Evolutionary conservation across 1,140 invertebrate species (phyloP).

Genomic region (Zaprionus tsacasi): DNA sequence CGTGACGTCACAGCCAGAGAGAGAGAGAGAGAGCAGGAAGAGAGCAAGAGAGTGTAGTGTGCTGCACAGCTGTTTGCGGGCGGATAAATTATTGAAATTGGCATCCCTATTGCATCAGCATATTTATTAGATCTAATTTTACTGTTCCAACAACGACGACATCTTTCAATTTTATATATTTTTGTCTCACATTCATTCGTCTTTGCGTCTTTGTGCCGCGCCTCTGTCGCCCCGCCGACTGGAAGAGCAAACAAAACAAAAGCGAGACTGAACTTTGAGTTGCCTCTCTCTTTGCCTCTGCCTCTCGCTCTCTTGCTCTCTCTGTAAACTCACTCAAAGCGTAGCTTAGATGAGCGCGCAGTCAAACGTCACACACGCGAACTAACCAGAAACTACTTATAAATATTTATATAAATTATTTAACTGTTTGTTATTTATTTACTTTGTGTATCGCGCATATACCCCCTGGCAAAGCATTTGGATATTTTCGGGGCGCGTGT

Average conservation of each 20-base stretch:
- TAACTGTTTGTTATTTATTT: not conserved
- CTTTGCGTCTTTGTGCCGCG: conserved; percentile 35
- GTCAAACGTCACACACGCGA: too few species aligned
- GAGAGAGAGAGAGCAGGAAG: not conserved
- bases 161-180: conserved; percentile 43
- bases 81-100: conserved; percentile 10
- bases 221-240: not conserved
- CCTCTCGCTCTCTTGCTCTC: not conserved
- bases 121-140: conserved; percentile 25
- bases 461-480: too few species aligned
- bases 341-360: not conserved
- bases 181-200: conserved; percentile 78
- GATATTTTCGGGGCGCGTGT: conserved; percentile 51
- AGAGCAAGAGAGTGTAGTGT: not conserved
- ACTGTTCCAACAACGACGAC: conserved; percentile 23
- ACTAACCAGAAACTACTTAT: not conserved
- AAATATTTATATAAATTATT: not conserved
- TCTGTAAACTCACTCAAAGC: conserved; percentile 1
- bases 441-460: not conserved
- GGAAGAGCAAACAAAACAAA: conserved; percentile 5
- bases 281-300: conserved; percentile 11
- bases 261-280: conserved; percentile 21
- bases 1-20: conserved; percentile 28
- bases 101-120: conserved; percentile 44
- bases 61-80: conserved; percentile 12